Base-by-base conservation (phyloP, 2,888 invertebrate species). In the Lumbricus terrestris region DNA sequence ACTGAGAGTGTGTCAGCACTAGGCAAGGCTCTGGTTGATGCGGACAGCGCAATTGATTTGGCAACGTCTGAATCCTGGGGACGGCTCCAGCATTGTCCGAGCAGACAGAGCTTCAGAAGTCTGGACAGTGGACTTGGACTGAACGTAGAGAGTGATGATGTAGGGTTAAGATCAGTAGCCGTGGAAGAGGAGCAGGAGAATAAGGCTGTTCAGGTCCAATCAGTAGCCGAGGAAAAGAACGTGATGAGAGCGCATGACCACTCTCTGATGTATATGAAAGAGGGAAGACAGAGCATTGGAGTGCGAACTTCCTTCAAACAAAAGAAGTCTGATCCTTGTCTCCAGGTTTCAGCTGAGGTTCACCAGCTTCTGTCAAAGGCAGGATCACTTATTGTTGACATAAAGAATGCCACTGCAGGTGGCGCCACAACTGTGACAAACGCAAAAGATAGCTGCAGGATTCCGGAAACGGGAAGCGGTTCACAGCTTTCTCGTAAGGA, bases 21-120 rank as follows among this genome's bases (percentile, higher is more conserved):
- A 8, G 23, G 88, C 47, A 47, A n/a, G 40, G 38, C 42, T 42
- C 38, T 88, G 88, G 88, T 40, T 6, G 88, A 88, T 33, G n/a
- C 90, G 6, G 91, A 91, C 47, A 90, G 91, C 35, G 91, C 90
- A 38, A n/a, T 91, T 23, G 82, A 69, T 33, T 37, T 85, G 85
- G 88, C 20, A 18, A 38, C 47, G 11, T 34, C 38, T 6, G 42
- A 69, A 69, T 69, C 54, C 33, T 85, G 85, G 88, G 47, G 33
- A 38, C 47, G 11, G 88, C 88, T 88, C 33, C 40, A 85, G 16
- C 85, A 85, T 34, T 34, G 34, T 35, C 85, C 85, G 5, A 82
- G 40, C 37, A 29, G 69, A 34, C 85, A 82, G 83, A 90, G 82
- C 85, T 13, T 83, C 33, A n/a, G 23, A n/a, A 90, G 90, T 69